Evolutionary conservation across 1,140 invertebrate species (phyloP).

Genomic region (Schlechtendalia chinensis): DNA sequence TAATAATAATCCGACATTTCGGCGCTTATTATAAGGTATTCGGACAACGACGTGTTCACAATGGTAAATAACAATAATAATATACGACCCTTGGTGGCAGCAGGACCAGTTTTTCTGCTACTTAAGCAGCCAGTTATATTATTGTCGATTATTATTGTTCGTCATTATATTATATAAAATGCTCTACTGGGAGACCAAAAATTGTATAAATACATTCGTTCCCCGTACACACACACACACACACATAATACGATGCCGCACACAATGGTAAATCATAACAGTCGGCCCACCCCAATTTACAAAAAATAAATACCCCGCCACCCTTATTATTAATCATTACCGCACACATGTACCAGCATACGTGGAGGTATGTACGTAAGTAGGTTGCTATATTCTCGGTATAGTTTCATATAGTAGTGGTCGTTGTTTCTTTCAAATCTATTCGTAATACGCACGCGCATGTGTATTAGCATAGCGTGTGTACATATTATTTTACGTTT

Average conservation of each 20-base stretch:
- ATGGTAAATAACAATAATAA: constrained; percentile 50
- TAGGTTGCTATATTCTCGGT: too few species aligned
- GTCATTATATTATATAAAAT: constrained; percentile 36
- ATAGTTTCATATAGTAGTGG: too few species aligned
- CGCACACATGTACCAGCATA: not conserved
- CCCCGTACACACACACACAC: not conserved
- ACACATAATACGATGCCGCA: not conserved
- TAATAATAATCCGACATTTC: constrained; percentile 49
- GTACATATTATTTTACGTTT: constrained; percentile 24
- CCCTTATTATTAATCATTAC: constrained; percentile 40
- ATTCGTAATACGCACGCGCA: not conserved
- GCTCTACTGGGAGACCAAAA: constrained; percentile 38
- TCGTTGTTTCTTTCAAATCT: not conserved
- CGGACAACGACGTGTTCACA: constrained; percentile 37
- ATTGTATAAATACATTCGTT: constrained; percentile 36
- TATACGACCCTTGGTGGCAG: constrained; percentile 46
- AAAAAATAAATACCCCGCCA: constrained; percentile 31
- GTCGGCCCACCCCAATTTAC: constrained; percentile 29
- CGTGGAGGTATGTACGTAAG: too few species aligned
- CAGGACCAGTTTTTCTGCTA: constrained; percentile 49
- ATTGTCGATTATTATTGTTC: constrained; percentile 47
- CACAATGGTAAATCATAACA: constrained; percentile 45
- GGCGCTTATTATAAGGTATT: constrained; percentile 47
- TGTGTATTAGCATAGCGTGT: not conserved
- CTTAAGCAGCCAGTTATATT: constrained; percentile 47